These are phyloP conservation scores for Macrosiphum euphorbiae DNA, from an alignment of 2,888 invertebrate species.

Conservation along the genomic window DNA sequence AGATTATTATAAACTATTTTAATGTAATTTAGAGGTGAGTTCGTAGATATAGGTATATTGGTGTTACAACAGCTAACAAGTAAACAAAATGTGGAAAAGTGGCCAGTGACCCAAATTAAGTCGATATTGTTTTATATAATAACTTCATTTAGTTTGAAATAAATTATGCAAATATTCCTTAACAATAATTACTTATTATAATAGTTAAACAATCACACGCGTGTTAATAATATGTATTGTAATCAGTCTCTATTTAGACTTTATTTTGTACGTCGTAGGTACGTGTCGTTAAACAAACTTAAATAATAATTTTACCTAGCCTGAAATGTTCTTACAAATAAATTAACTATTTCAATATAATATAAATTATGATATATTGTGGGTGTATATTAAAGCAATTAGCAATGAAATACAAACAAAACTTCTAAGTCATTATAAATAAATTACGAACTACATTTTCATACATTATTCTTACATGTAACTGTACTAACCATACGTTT, in stretches of 20 bases:
- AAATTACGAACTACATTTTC: background rate
- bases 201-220: background rate
- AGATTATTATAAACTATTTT: background rate
- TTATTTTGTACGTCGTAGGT: background rate
- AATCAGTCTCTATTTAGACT: background rate
- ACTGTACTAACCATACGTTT: background rate
- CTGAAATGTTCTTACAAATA: background rate
- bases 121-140: conserved; percentile 1
- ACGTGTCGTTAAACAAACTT: background rate
- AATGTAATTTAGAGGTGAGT: background rate
- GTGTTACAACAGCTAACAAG: background rate
- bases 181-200: background rate
- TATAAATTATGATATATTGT: no score
- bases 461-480: background rate
- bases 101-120: background rate
- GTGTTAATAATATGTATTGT: background rate
- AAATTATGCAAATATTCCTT: background rate
- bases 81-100: background rate
- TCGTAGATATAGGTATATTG: background rate
- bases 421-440: background rate
- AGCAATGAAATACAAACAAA: background rate
- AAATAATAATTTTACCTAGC: background rate
- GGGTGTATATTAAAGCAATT: background rate
- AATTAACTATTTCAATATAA: background rate
- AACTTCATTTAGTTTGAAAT: background rate